Base-by-base conservation (phyloP, 2,888 invertebrate genomes). In the Diarsia mendica region DNA sequence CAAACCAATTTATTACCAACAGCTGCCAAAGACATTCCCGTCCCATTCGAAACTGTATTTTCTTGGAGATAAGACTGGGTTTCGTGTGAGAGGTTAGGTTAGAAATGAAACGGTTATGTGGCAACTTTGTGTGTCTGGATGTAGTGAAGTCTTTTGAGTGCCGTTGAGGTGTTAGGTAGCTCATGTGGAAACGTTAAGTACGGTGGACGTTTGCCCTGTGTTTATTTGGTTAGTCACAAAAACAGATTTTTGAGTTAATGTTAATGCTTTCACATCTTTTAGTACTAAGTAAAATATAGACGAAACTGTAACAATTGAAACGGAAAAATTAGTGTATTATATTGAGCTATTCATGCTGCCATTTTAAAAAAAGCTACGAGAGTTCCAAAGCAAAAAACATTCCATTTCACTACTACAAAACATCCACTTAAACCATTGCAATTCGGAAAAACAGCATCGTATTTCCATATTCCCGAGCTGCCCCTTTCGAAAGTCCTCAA, bases 401-500 rank as follows among this genome's bases (percentile, higher is more conserved):
- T 69, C 18, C 61, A 63, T 63, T 80, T 64, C 73, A 67, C 65
- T 75, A 77, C 67, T 82, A 79, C 77, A 81, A 83, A 81, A 78
- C 74, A 73, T 71, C 75, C 75, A 84, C 82, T 85, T 81, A 71
- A 89, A 89, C 71, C 82, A 87, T 85, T 85, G 83, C 85, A 82
- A 87, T 89, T 89, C 91, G 88, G 86, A 89, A 90, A 91, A 91
- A 91, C 90, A 90, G 91, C 85, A 80, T 75, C 79, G 74, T 63
- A 85, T 82, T 91, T 92, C 91, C 90, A 92, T 94, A 92, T 93
- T 91, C 92, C 91, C 91, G 90, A 90, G 89, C 90, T 90, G 90
- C 91, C 91, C 81, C 91, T 93, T 92, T 91, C 89, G 90, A 93
- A 90, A 93, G 92, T 92, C 90, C 95, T 95, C 93, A 90, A 95